Conservation (phyloP, 2,113 vertebrate species). For the Hymenochirus boettgeri region DNA sequence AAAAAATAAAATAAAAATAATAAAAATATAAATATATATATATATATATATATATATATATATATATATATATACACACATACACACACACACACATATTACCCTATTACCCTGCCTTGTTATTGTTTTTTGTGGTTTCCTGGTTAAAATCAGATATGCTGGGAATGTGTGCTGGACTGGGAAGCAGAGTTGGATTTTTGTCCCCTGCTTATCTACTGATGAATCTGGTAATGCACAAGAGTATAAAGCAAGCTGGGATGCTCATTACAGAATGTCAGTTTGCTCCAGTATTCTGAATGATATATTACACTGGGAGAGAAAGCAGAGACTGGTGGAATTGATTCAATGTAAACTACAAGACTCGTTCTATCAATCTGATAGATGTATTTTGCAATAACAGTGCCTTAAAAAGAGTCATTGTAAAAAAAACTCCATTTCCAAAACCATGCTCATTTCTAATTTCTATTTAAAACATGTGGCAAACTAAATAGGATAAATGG, state of each 20-base stretch:
- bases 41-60: too few species aligned
- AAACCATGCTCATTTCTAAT: neutral
- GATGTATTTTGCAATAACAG: slow-evolving; percentile 1
- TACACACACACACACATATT: too few species aligned
- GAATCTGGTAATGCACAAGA: slow-evolving; percentile 22
- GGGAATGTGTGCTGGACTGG: neutral
- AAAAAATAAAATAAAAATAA: too few species aligned
- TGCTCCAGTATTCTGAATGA: neutral
- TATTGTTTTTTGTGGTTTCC: too few species aligned
- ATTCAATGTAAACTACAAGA: neutral
- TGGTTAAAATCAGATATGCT: neutral
- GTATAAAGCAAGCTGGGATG: neutral
- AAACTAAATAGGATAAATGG: too few species aligned
- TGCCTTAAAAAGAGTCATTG: too few species aligned
- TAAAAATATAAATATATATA: too few species aligned
- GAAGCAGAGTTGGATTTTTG: neutral
- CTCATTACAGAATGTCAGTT: slow-evolving; percentile 24
- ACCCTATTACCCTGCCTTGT: too few species aligned
- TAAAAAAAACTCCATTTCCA: neutral
- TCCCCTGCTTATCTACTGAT: slow-evolving; percentile 10
- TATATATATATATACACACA: too few species aligned
- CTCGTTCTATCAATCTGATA: slow-evolving; percentile 7
- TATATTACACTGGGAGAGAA: neutral
- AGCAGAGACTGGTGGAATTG: neutral
- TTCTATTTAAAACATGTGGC: too few species aligned